A percentile compares a stretch with the other conserved stretches of the same genome.
phyloP scores from a whole-genome alignment of 2,888 invertebrate genomes.

The Pachymerium ferrugineum region DNA sequence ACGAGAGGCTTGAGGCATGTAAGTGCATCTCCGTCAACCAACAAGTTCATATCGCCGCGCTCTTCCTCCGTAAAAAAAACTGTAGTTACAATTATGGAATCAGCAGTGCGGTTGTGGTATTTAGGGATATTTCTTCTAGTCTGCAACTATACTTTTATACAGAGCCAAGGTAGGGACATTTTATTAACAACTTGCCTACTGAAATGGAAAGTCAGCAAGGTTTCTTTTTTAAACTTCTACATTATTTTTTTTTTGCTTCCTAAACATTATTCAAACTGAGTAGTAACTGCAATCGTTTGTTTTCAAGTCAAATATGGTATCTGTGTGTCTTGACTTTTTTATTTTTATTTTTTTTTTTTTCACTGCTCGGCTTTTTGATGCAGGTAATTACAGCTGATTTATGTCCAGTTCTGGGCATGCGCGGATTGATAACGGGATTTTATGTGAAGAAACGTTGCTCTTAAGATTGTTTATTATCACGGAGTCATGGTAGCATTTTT shows the following conservation, averaged over 20 bases:
- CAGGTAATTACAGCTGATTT: background rate
- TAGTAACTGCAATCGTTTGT: no score
- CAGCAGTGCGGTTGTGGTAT: conserved; percentile 10
- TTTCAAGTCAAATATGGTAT: no score
- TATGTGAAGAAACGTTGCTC: no score
- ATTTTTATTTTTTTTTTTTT: no score
- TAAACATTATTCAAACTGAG: no score
- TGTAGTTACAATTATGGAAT: conserved; percentile 12
- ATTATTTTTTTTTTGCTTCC: no score
- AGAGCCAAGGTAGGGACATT: conserved; percentile 10
- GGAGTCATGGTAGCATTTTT: no score
- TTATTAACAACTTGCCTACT: background rate
- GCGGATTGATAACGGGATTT: background rate
- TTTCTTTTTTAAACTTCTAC: no score
- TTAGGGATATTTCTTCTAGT: conserved; percentile 22
- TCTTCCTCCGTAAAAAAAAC: background rate
- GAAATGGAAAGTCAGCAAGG: background rate
- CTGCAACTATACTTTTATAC: conserved; percentile 1
- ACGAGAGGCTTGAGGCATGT: conserved; percentile 21
- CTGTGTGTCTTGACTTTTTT: no score
- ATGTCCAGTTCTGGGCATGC: background rate
- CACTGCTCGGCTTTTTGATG: background rate
- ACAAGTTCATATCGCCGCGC: conserved; percentile 16
- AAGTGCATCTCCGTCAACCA: conserved; percentile 19
- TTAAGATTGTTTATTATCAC: no score